phyloP scores from a whole-genome alignment of 2,888 invertebrate species.

The Cephus pulcher region DNA sequence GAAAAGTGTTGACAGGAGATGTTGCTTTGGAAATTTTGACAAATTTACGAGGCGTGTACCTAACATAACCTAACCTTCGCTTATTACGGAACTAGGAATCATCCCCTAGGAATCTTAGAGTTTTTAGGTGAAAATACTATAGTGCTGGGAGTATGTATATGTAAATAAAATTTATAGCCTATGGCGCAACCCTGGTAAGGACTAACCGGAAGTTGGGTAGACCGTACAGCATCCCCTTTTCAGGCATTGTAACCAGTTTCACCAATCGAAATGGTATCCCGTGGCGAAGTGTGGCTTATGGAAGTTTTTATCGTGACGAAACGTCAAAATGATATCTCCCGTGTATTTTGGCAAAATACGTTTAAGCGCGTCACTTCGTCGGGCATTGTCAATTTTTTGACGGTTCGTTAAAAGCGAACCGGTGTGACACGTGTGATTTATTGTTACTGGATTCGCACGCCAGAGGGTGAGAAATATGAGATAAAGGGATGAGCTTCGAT shows the following conservation, averaged over 20 bases:
- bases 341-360: background rate
- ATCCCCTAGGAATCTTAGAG: background rate
- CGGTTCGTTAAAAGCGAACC: slow-evolving; percentile 32
- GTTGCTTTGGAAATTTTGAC: background rate
- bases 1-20: background rate
- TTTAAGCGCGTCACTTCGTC: background rate
- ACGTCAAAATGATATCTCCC: background rate
- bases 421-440: background rate
- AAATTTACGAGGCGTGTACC: background rate
- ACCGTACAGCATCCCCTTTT: background rate
- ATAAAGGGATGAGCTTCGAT: background rate
- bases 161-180: background rate
- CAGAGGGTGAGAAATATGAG: background rate
- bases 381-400: slow-evolving; percentile 15
- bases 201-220: slow-evolving; percentile 2
- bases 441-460: background rate
- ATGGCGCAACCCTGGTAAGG: background rate
- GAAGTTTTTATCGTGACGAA: background rate
- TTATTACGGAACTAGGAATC: background rate
- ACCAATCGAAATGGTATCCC: background rate
- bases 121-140: background rate
- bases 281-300: background rate
- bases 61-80: background rate
- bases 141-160: background rate
- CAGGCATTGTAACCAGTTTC: background rate